Conservation (phyloP, 2,797 vertebrate species). For the Acomys russatus region DNA sequence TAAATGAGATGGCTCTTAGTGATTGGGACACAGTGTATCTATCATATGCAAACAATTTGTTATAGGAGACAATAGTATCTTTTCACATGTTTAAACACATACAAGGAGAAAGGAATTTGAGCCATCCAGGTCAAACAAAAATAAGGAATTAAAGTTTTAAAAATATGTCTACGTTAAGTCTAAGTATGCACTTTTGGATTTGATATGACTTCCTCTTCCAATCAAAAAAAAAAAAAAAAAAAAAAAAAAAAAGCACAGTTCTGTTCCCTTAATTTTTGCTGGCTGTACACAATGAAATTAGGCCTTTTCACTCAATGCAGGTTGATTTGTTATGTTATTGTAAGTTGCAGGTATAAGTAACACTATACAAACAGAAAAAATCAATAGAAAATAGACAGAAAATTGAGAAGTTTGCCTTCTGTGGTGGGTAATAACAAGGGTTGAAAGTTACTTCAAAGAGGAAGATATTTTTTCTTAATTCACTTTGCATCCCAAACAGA, state of each 20-base stretch:
- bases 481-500: too few relatives aligned
- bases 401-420: not conserved
- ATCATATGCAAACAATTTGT: not conserved
- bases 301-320: not conserved
- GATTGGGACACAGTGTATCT: not conserved
- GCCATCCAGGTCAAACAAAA: slow-evolving; percentile 14
- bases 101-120: not conserved
- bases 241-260: not conserved
- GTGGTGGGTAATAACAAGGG: not conserved
- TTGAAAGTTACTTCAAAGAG: not conserved
- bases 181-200: not conserved
- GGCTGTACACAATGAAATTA: not conserved
- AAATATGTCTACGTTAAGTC: slow-evolving; percentile 8
- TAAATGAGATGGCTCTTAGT: slow-evolving; percentile 21
- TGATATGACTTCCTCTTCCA: not conserved
- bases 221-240: not conserved
- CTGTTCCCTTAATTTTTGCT: not conserved
- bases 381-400: not conserved
- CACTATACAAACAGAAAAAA: not conserved
- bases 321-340: not conserved
- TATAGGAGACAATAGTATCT: not conserved
- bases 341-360: not conserved
- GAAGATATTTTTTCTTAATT: too few relatives aligned
- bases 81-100: not conserved
- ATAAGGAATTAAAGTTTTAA: not conserved